Evolutionary conservation across 1,140 invertebrate genomes (phyloP).

Genomic region (Nylanderia fulva): DNA sequence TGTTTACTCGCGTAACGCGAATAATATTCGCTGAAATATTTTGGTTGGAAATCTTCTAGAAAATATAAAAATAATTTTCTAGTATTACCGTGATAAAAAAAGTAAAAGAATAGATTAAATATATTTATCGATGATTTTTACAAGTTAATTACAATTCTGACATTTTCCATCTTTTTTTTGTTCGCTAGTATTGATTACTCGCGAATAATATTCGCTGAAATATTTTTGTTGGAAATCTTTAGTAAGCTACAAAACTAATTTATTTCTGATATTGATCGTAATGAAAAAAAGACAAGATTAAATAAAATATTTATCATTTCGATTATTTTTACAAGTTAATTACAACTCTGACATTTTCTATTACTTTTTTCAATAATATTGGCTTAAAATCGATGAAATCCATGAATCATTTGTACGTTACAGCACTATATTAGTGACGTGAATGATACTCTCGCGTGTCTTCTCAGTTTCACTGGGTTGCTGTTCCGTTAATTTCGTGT

Average conservation of each 20-base stretch:
- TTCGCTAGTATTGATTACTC: neutral
- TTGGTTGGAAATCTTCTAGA: neutral
- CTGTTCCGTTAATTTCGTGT: conserved; percentile 36
- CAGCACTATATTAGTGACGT: neutral
- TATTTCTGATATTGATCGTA: too few relatives aligned
- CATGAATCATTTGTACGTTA: conserved; percentile 12
- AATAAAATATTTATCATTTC: too few relatives aligned
- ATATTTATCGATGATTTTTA: too few relatives aligned
- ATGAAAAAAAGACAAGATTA: too few relatives aligned
- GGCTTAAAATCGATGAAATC: neutral
- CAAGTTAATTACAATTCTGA: too few relatives aligned
- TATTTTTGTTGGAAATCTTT: neutral
- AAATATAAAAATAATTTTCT: too few relatives aligned
- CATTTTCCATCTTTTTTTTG: neutral
- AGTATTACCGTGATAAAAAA: too few relatives aligned
- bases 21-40: neutral
- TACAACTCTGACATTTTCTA: neutral
- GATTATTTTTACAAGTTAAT: too few relatives aligned
- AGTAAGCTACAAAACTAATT: too few relatives aligned
- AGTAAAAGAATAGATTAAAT: too few relatives aligned
- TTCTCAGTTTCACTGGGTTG: conserved; percentile 35
- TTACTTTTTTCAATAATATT: neutral
- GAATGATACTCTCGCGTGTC: conserved; percentile 40
- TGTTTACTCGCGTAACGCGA: neutral
- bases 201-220: neutral